These are phyloP conservation scores for Acipenser ruthenus DNA, from an alignment of 2,797 vertebrate species.

Conservation along the genomic window DNA sequence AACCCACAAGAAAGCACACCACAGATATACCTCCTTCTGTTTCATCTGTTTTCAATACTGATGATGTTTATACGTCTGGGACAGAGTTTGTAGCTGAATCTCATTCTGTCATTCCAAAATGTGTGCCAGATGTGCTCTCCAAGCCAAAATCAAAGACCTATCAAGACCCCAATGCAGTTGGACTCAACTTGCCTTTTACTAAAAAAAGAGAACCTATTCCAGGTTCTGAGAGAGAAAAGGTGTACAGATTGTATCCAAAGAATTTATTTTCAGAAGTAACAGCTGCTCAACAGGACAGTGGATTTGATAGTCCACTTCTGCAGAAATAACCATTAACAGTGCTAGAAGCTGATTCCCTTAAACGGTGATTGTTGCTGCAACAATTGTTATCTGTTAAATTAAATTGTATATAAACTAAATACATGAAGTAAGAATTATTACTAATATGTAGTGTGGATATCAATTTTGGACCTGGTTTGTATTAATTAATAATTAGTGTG, in stretches of 20 bases:
- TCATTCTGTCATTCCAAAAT: slow-evolving; percentile 50
- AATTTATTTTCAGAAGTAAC: slow-evolving; percentile 50
- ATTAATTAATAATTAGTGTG: too few relatives aligned
- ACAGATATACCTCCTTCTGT: slow-evolving; percentile 3
- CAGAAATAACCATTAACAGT: too few relatives aligned
- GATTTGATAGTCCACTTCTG: slow-evolving; percentile 53
- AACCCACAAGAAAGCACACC: slow-evolving; percentile 35
- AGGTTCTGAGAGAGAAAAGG: slow-evolving; percentile 44
- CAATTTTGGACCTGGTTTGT: too few relatives aligned
- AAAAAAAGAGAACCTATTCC: slow-evolving; percentile 44
- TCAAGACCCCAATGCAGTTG: not conserved
- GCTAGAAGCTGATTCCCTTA: too few relatives aligned
- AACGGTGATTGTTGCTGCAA: too few relatives aligned
- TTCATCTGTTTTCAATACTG: slow-evolving; percentile 7
- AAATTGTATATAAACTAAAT: too few relatives aligned
- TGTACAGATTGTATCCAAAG: slow-evolving; percentile 22
- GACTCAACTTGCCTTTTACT: slow-evolving; percentile 14
- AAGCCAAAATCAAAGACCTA: slow-evolving; percentile 15
- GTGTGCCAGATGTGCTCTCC: slow-evolving; percentile 33
- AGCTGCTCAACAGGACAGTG: slow-evolving; percentile 55
- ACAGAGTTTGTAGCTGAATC: slow-evolving; percentile 31
- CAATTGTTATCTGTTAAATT: too few relatives aligned
- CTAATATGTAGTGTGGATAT: too few relatives aligned
- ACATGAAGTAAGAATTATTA: too few relatives aligned
- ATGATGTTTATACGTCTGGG: slow-evolving; percentile 15